A percentile compares a stretch with the other conserved stretches of the same genome.
These are phyloP conservation scores for Montipora efflorescens DNA, from an alignment of 64 coral and sea anemone species.

Conservation along the genomic window DNA sequence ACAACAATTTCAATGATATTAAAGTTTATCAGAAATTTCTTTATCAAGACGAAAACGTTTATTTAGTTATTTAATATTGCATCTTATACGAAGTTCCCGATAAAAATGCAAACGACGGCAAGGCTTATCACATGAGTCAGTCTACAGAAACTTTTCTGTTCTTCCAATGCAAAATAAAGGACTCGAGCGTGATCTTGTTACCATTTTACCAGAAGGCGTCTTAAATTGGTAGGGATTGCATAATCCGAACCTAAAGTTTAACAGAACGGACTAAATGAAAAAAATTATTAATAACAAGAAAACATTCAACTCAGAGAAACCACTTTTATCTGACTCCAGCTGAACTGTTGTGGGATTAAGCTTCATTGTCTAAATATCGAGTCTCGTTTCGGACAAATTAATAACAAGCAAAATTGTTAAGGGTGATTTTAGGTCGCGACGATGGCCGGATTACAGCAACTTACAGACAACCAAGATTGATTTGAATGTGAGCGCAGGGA, in stretches of 20 bases:
- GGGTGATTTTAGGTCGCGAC: conserved; percentile 52
- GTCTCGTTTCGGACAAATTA: conserved; percentile 20
- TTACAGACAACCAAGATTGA: conserved; percentile 58
- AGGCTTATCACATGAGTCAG: too few relatives aligned
- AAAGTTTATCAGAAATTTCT: neutral
- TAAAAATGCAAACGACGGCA: conserved; percentile 7
- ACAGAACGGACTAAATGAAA: neutral
- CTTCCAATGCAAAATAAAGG: too few relatives aligned
- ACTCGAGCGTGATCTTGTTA: neutral
- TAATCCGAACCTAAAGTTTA: neutral
- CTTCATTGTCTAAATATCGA: conserved; percentile 44
- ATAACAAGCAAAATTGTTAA: conserved; percentile 32
- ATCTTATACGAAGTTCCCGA: neutral
- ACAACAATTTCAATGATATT: neutral
- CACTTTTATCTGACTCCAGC: neutral
- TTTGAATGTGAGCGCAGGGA: conserved; percentile 38
- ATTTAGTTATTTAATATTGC: neutral
- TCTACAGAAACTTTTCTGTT: too few relatives aligned
- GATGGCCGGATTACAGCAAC: conserved; percentile 35
- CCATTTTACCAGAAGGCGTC: too few relatives aligned
- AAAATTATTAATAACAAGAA: neutral
- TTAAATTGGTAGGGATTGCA: neutral
- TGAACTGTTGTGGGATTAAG: conserved; percentile 12
- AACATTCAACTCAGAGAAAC: neutral
- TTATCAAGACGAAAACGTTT: neutral